These are phyloP conservation scores for Parapristionchus giblindavisi DNA, from an alignment of 2,888 invertebrate species.

Conservation along the genomic window DNA sequence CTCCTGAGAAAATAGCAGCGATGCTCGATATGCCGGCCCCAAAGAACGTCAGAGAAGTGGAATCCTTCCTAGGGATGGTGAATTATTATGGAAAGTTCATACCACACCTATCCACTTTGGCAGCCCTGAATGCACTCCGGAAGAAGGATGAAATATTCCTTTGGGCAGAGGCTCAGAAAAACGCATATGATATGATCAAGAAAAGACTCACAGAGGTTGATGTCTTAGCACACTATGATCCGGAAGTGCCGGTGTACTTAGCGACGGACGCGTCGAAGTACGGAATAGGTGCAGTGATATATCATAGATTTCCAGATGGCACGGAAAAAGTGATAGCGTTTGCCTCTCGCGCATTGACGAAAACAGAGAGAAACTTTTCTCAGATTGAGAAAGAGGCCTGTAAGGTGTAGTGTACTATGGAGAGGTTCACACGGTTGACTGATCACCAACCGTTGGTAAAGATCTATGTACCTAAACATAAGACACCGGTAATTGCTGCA, in stretches of 20 bases:
- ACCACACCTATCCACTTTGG: slow-evolving; percentile 50
- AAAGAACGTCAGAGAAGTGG: slow-evolving; percentile 55
- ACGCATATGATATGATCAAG: background rate
- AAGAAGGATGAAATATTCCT: slow-evolving; percentile 3
- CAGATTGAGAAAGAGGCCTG: slow-evolving; percentile 72
- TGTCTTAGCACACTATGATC: slow-evolving; percentile 47
- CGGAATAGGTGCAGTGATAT: slow-evolving; percentile 55
- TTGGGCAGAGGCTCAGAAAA: background rate
- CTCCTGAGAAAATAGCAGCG: slow-evolving; percentile 52
- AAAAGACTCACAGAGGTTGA: background rate
- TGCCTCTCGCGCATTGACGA: slow-evolving; percentile 49
- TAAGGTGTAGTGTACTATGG: slow-evolving; percentile 70
- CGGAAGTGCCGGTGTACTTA: slow-evolving; percentile 40
- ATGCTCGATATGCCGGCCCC: slow-evolving; percentile 58
- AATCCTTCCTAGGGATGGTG: slow-evolving; percentile 60
- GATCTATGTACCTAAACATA: slow-evolving; percentile 47
- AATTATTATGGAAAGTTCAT: slow-evolving; percentile 63
- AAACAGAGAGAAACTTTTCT: slow-evolving; percentile 70
- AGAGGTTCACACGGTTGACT: slow-evolving; percentile 68
- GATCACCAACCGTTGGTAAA: slow-evolving; percentile 73
- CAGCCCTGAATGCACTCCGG: slow-evolving; percentile 53
- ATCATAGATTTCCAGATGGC: slow-evolving; percentile 54
- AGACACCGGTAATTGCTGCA: slow-evolving; percentile 38
- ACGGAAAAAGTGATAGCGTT: slow-evolving; percentile 54
- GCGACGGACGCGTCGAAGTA: slow-evolving; percentile 51